Conservation (phyloP, 2,113 vertebrate genomes). For the Eptatretus burgeri region DNA sequence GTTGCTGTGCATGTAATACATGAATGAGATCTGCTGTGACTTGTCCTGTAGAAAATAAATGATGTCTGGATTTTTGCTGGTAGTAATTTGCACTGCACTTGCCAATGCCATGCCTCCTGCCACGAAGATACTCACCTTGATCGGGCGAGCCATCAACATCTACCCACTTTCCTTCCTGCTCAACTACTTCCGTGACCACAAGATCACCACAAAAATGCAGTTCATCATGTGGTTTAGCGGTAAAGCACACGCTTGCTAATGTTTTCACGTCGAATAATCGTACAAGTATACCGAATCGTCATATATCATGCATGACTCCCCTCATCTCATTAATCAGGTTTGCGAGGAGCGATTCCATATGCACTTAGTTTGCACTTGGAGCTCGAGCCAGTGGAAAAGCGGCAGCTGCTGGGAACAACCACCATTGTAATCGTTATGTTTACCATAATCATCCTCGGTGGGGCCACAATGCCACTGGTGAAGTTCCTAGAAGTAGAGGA, state of each 20-base stretch:
- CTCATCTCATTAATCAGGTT: conserved; percentile 18
- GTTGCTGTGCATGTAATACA: too few species aligned
- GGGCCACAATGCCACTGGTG: conserved; percentile 82
- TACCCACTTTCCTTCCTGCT: conserved; percentile 77
- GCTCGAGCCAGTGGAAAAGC: conserved; percentile 73
- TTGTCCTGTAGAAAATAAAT: too few species aligned
- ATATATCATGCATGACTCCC: not conserved
- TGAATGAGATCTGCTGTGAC: too few species aligned
- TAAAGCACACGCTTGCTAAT: conserved; percentile 20
- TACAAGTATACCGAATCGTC: not conserved
- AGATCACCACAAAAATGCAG: conserved; percentile 98
- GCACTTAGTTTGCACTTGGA: conserved; percentile 77
- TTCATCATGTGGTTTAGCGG: conserved; percentile 99
- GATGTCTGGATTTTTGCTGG: too few species aligned
- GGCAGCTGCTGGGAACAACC: conserved; percentile 80
- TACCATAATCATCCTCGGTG: conserved; percentile 63
- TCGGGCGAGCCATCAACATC: conserved; percentile 77
- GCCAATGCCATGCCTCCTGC: not conserved
- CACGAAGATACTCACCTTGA: conserved; percentile 49
- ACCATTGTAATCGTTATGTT: conserved; percentile 90
- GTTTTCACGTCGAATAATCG: not conserved
- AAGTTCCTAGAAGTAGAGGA: conserved; percentile 77
- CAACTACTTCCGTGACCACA: conserved; percentile 94
- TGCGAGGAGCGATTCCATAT: conserved; percentile 79
- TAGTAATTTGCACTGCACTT: not conserved